Base-by-base conservation (phyloP, 2,888 invertebrate genomes). In the Agrilus mali region DNA sequence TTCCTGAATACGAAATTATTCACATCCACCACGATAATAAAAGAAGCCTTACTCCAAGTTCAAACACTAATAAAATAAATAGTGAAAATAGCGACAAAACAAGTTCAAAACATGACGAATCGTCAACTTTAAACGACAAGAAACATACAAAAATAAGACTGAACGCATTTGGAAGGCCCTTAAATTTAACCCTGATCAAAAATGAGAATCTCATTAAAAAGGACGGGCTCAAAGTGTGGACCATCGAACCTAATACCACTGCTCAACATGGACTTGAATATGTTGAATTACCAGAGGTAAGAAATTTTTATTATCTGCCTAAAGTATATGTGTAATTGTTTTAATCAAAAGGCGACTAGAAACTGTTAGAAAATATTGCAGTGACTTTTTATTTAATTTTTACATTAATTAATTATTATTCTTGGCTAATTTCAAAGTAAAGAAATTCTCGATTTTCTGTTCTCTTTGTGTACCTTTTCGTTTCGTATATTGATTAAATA, bases 1-100 rank as follows among this genome's bases (percentile, higher is more conserved):
- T 92, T 58, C 92, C 92, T 50, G 74, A 82, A 54, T 92, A 92
- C 68, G 86, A 90, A 70, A 72, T 89, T 55, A 78, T 90, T 42
- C 79, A 82, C 52, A 73, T 90, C 50, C 72, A 77, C 44, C 85
- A 84, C 65, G 77, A 77, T 50, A 61, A 59, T 66, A 69, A 56
- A 54, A 58, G 60, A 49, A 59, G 59, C 47, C 47, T 58, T 47
- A 50, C 46, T 41, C 46, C 44, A 34, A 42, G 41, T 33, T 44
- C 44, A 41, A 39, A 43, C 33, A 45, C 36, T 38, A 45, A 41
- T 20, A 35, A 39, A 20, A 41, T 44, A 44, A 50, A 49, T 14
- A 66, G 64, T 66, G 63, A 62, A 42, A 60, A 53, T 55, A 58
- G 52, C 54, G 44, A 43, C 36, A 53, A 51, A 55, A 48, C 40